A percentile compares a stretch with the other conserved stretches of the same genome.
phyloP scores from a whole-genome alignment of 1,140 invertebrate species.

The Spodoptera frugiperda region DNA sequence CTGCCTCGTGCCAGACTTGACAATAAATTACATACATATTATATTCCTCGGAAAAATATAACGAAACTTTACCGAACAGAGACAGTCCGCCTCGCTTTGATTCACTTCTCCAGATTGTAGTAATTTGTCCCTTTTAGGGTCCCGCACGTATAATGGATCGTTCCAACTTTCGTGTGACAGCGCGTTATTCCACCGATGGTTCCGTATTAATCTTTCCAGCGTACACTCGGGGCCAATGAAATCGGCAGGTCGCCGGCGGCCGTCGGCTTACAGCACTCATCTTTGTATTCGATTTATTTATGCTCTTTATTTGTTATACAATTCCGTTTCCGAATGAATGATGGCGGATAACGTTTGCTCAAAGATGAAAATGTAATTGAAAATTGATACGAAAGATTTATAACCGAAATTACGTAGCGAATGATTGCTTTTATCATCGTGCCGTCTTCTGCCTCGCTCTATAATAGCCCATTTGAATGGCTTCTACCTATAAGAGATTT shows the following conservation, averaged over 20 bases:
- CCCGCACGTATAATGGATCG: slow-evolving; percentile 30
- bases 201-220: slow-evolving; percentile 36
- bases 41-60: slow-evolving; percentile 6
- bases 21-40: slow-evolving; percentile 23
- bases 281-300: slow-evolving; percentile 36
- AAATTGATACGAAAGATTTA: slow-evolving; percentile 38
- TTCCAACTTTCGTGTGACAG: slow-evolving; percentile 28
- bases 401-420: slow-evolving; percentile 12
- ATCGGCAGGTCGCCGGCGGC: slow-evolving; percentile 14
- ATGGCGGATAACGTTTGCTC: slow-evolving; percentile 30
- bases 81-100: slow-evolving; percentile 25
- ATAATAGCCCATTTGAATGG: slow-evolving; percentile 27
- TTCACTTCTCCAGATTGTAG: slow-evolving; percentile 39
- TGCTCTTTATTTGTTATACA: slow-evolving; percentile 28
- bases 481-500: not conserved
- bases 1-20: not conserved
- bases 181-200: slow-evolving; percentile 32
- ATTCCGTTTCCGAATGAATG: slow-evolving; percentile 29
- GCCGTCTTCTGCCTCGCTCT: slow-evolving; percentile 10
- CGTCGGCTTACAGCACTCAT: slow-evolving; percentile 15
- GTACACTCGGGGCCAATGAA: slow-evolving; percentile 20
- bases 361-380: slow-evolving; percentile 42
- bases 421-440: slow-evolving; percentile 30
- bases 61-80: slow-evolving; percentile 23
- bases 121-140: slow-evolving; percentile 44